Percentiles rank a stretch among this genome's conserved stretches.
phyloP scores from a whole-genome alignment of 2,797 vertebrate species.

The Jordanella pulchra region DNA sequence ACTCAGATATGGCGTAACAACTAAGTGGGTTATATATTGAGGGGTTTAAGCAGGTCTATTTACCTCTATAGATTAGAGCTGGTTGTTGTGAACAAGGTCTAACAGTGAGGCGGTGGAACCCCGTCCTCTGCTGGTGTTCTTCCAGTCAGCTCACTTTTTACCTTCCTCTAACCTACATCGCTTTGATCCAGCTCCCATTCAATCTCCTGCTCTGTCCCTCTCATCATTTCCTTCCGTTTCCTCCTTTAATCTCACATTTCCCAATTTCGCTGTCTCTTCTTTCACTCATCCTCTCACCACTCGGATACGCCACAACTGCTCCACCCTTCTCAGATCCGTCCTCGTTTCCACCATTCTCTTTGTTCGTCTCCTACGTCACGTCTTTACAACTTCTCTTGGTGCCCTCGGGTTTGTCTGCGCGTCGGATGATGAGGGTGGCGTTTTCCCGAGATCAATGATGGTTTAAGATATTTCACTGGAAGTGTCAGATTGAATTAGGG shows the following conservation, averaged over 20 bases:
- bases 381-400: conserved; percentile 36
- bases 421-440: conserved; percentile 22
- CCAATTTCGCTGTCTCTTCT: background rate
- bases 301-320: conserved; percentile 9
- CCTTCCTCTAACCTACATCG: background rate
- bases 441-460: conserved; percentile 52
- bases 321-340: background rate
- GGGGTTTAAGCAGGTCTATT: background rate
- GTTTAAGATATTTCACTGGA: conserved; percentile 57
- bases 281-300: background rate
- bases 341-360: background rate
- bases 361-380: conserved; percentile 39
- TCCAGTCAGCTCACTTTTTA: conserved; percentile 39
- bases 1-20: background rate
- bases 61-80: background rate
- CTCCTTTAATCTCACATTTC: conserved; percentile 16
- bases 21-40: background rate
- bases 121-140: conserved; percentile 28
- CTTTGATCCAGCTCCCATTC: conserved; percentile 35
- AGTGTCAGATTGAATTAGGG: conserved; percentile 58
- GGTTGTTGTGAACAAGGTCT: conserved; percentile 18
- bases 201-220: background rate
- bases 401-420: conserved; percentile 34
- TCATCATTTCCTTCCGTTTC: background rate
- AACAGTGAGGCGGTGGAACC: conserved; percentile 47